Evolutionary conservation across 2,797 vertebrate genomes (phyloP).

Genomic region (Lepidocolaptes lacrymiger): DNA sequence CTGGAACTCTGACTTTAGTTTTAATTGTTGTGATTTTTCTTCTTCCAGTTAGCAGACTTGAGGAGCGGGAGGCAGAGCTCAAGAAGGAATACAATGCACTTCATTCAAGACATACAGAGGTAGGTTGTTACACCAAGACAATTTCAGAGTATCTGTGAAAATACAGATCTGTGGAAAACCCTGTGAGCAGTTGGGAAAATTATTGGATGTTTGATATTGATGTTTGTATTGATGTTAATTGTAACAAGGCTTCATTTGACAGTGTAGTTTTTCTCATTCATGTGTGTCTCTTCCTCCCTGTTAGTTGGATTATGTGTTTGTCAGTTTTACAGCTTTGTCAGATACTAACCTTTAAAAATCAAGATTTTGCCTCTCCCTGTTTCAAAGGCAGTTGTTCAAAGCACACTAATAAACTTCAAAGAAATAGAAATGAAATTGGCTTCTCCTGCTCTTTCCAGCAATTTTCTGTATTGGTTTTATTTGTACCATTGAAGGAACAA

Average conservation of each 20-base stretch:
- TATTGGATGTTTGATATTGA: not conserved
- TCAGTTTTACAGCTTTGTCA: not conserved
- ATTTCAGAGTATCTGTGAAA: not conserved
- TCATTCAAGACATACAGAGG: conserved; percentile 97
- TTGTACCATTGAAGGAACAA: not conserved
- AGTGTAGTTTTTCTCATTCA: not conserved
- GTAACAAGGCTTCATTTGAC: not conserved
- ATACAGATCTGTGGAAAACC: not conserved
- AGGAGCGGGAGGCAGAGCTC: conserved; percentile 94
- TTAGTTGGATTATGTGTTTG: not conserved
- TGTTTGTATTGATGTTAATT: not conserved
- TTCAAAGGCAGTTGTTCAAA: not conserved
- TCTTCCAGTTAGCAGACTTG: conserved; percentile 91
- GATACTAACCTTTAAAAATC: not conserved
- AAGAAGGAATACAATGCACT: conserved; percentile 95
- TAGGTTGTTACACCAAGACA: conserved; percentile 60
- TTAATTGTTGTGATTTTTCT: conserved; percentile 17
- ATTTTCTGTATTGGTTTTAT: not conserved
- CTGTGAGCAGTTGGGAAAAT: not conserved
- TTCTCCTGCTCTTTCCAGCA: not conserved
- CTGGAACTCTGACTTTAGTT: not conserved
- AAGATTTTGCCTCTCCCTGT: not conserved
- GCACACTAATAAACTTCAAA: not conserved
- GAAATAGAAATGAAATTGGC: not conserved
- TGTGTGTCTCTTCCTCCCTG: not conserved